These are phyloP conservation scores for Euwallacea fornicatus DNA, from an alignment of 1,140 invertebrate genomes.

Conservation along the genomic window DNA sequence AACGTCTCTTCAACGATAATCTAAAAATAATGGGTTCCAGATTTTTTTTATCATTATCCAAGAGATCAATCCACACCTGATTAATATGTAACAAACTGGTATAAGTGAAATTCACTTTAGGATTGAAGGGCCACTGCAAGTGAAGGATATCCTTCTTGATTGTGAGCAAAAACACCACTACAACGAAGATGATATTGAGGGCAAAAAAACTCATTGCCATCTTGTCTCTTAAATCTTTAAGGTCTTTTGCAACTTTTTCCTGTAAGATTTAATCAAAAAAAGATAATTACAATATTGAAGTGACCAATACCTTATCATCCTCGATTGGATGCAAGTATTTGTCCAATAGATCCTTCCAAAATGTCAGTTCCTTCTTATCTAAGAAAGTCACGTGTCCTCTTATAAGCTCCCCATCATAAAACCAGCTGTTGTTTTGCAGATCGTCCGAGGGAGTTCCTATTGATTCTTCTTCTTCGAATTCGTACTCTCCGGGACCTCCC, in stretches of 20 bases:
- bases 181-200: constrained; percentile 80
- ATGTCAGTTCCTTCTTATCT: constrained; percentile 63
- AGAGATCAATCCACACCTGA: constrained; percentile 15
- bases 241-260: constrained; percentile 60
- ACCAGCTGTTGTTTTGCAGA: constrained; percentile 58
- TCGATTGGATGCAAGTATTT: constrained; percentile 74
- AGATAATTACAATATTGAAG: constrained; percentile 1
- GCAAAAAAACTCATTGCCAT: constrained; percentile 79
- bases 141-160: constrained; percentile 71
- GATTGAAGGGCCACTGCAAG: constrained; percentile 71
- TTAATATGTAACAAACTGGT: background rate
- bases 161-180: constrained; percentile 79
- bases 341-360: constrained; percentile 74
- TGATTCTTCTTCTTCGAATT: constrained; percentile 29
- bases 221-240: constrained; percentile 71
- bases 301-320: constrained; percentile 45
- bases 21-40: constrained; percentile 32
- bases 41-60: background rate
- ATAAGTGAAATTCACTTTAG: constrained; percentile 67
- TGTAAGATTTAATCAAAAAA: constrained; percentile 45
- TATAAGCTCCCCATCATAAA: constrained; percentile 67
- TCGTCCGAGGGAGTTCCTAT: constrained; percentile 40
- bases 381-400: constrained; percentile 65
- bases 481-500: constrained; percentile 18
- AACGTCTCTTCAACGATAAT: constrained; percentile 59